Base-by-base conservation (phyloP, 2,888 invertebrate genomes). In the Cactoblastis cactorum region DNA sequence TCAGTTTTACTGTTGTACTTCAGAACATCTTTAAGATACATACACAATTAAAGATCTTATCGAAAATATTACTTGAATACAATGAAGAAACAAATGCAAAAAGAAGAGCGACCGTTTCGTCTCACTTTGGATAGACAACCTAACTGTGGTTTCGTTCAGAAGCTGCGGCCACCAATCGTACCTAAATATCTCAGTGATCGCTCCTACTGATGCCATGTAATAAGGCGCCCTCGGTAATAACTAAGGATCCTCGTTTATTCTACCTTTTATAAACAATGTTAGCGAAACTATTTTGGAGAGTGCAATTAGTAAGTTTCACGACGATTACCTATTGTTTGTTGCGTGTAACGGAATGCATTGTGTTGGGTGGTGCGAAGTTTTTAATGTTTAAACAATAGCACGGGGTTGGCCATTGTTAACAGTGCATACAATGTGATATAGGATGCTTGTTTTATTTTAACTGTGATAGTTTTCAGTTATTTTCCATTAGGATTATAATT, bases 201-300 rank as follows among this genome's bases (percentile, higher is more conserved):
- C 3, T 28, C 22, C 22, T 28, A 74, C 79, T 77, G 75, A 67
- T 74, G 74, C 74, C 72, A 77, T 80, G 81, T 83, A 83, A 82
- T 82, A 84, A 83, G 80, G 77, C 69, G 76, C 71, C 75, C 74
- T 74, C 67, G 65, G 77, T 71, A 71, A 72, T 74, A 71, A 69
- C n/a, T n/a, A n/a, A 62, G 67, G 65, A 62, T 61, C 63, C 69
- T 58, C 62, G 63, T 75, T 73, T 77, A 72, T 80, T 76, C 77
- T 67, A 75, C 79, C 79, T 81, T 79, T 77, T 77, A 71, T 74
- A 78, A 78, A 77, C 75, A 77, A 69, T 77, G 75, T 79, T 74
- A 71, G 67, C 62, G 61, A 60, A 66, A 64, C 66, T 71, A 69
- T 63, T 70, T 71, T 70, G 69, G 67, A 77, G 70, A 67, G 72